Conservation (phyloP, 2,113 vertebrate species). For the Elephantulus edwardii region DNA sequence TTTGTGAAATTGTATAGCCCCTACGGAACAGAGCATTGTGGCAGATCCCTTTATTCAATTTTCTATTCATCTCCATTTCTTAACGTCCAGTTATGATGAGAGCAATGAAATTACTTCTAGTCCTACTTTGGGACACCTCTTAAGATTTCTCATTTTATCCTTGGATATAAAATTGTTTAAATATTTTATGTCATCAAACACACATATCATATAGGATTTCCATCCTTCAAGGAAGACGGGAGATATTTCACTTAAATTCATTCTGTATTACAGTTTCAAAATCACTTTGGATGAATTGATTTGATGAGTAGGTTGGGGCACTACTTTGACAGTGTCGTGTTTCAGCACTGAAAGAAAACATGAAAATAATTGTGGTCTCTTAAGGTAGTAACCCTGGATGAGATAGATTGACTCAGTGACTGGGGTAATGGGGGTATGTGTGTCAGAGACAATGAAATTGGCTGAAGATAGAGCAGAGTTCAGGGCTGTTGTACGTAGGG, state of each 20-base stretch:
- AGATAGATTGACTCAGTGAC: too few relatives aligned
- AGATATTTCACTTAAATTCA: conserved; percentile 1
- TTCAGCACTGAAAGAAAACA: conserved; percentile 30
- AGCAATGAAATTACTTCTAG: neutral
- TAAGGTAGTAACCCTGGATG: too few relatives aligned
- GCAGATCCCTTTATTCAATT: neutral
- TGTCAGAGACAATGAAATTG: too few relatives aligned
- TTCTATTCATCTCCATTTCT: conserved; percentile 15
- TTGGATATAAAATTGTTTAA: conserved; percentile 33
- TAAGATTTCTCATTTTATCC: neutral
- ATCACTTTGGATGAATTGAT: neutral
- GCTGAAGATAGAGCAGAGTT: too few relatives aligned
- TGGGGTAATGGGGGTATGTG: too few relatives aligned
- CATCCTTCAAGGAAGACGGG: neutral
- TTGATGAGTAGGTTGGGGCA: neutral
- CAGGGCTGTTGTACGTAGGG: too few relatives aligned
- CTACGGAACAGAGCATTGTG: neutral
- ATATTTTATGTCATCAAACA: neutral
- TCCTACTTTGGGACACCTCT: neutral
- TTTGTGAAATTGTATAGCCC: neutral
- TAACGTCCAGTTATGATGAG: neutral
- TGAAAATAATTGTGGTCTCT: conserved; percentile 5
- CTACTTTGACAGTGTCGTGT: neutral
- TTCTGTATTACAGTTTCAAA: conserved; percentile 29
- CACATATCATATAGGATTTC: neutral